These are phyloP conservation scores for Drosophila ananassae DNA, from an alignment of 1,140 invertebrate genomes.

Conservation along the genomic window DNA sequence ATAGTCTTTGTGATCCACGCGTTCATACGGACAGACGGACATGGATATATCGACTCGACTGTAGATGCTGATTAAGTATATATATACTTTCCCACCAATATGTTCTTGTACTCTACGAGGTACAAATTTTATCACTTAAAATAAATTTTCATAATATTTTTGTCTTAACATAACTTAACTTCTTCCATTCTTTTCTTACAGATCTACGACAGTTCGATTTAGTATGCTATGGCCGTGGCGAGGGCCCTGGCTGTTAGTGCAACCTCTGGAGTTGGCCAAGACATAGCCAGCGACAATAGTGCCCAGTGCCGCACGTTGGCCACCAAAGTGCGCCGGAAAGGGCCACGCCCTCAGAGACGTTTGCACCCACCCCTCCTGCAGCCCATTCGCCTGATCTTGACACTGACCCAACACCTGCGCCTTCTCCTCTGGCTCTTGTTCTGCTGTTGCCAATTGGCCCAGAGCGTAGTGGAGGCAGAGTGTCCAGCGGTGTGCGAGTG, in stretches of 20 bases:
- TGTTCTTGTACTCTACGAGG: no score
- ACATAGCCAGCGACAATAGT: slow-evolving; percentile 73
- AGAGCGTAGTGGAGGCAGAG: slow-evolving; percentile 83
- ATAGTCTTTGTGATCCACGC: no score
- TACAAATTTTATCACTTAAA: no score
- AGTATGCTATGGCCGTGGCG: slow-evolving; percentile 75
- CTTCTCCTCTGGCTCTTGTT: slow-evolving; percentile 76
- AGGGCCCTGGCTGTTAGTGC: slow-evolving; percentile 12
- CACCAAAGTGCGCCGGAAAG: slow-evolving; percentile 77
- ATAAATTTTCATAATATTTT: background rate
- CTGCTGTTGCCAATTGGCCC: slow-evolving; percentile 59
- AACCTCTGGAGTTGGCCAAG: slow-evolving; percentile 36
- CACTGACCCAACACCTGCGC: slow-evolving; percentile 47
- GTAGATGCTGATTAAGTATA: no score
- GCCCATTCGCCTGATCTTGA: slow-evolving; percentile 55
- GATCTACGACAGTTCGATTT: slow-evolving; percentile 22
- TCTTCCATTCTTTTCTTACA: slow-evolving; percentile 9
- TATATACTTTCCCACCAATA: no score
- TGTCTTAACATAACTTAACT: background rate
- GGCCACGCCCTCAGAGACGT: slow-evolving; percentile 49
- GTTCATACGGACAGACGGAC: no score
- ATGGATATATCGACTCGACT: no score
- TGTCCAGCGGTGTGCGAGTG: slow-evolving; percentile 91
- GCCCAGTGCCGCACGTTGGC: slow-evolving; percentile 64
- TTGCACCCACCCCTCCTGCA: slow-evolving; percentile 60